Conservation (phyloP, 2,888 invertebrate species). For the Eupithecia tripunctaria region DNA sequence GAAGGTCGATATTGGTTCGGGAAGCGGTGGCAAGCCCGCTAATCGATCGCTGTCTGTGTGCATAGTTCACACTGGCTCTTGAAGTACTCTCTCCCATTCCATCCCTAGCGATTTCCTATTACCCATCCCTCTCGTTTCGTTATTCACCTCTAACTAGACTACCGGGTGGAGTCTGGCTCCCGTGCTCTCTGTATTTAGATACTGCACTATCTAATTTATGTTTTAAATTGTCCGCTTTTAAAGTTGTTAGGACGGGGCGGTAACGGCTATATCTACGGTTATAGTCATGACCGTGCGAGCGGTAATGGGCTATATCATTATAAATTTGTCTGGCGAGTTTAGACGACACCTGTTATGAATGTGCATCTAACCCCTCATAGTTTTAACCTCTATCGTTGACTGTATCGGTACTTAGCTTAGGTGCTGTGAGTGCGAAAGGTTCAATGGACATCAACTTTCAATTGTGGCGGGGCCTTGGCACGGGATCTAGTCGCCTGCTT, state of each 20-base stretch:
- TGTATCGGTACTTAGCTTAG: conserved; percentile 46
- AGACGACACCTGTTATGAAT: conserved; percentile 63
- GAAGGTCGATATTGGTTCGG: conserved; percentile 76
- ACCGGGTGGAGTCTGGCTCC: conserved; percentile 77
- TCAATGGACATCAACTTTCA: conserved; percentile 73
- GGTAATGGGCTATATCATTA: conserved; percentile 77
- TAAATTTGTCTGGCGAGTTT: conserved; percentile 72
- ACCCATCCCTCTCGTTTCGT: conserved; percentile 75
- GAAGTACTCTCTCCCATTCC: conserved; percentile 73
- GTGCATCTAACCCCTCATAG: conserved; percentile 62
- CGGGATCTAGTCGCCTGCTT: conserved; percentile 63
- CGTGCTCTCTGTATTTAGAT: conserved; percentile 81
- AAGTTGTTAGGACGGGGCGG: conserved; percentile 64
- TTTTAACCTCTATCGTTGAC: conserved; percentile 57
- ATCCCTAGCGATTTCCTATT: conserved; percentile 57
- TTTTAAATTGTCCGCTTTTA: conserved; percentile 77
- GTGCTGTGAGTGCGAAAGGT: conserved; percentile 56
- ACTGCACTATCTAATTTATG: conserved; percentile 82
- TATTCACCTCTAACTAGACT: conserved; percentile 76
- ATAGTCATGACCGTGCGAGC: conserved; percentile 68
- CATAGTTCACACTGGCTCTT: conserved; percentile 70
- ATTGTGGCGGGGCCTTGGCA: conserved; percentile 76
- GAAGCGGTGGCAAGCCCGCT: conserved; percentile 69
- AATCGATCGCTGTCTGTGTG: conserved; percentile 83
- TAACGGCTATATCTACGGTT: conserved; percentile 74